phyloP scores from a whole-genome alignment of 2,888 invertebrate genomes.

The Diploptera punctata region DNA sequence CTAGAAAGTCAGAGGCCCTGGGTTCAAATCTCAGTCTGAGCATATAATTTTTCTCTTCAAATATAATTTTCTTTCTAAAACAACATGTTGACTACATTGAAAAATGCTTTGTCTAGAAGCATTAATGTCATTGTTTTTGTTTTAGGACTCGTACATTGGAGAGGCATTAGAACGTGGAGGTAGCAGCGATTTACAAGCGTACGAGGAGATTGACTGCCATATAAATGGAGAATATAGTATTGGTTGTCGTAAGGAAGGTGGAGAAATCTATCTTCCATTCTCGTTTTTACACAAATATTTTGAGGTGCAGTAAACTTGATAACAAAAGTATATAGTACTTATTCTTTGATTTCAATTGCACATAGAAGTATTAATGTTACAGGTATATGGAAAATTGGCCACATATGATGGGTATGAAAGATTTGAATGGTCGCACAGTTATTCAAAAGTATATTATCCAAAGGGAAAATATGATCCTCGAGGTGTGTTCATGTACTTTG shows the following conservation, averaged over 20 bases:
- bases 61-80: too few relatives aligned
- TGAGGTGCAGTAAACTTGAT: conserved; percentile 65
- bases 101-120: too few relatives aligned
- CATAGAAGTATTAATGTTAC: conserved; percentile 42
- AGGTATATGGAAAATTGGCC: conserved; percentile 86
- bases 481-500: conserved; percentile 95
- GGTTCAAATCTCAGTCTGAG: too few relatives aligned
- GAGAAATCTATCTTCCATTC: conserved; percentile 91
- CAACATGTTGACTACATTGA: too few relatives aligned
- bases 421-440: conserved; percentile 96
- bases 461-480: conserved; percentile 87
- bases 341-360: too few relatives aligned
- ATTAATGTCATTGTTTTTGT: background rate
- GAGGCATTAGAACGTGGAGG: conserved; percentile 48
- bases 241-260: conserved; percentile 78
- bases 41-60: too few relatives aligned
- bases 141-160: conserved; percentile 36
- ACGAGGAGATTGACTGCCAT: conserved; percentile 81
- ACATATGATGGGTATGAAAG: conserved; percentile 75
- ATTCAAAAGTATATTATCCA: conserved; percentile 88
- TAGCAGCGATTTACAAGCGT: conserved; percentile 54
- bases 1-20: too few relatives aligned
- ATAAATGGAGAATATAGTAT: conserved; percentile 89
- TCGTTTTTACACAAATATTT: conserved; percentile 93
- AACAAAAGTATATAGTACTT: too few relatives aligned